Percentiles rank a stretch among this genome's conserved stretches.
Evolutionary conservation across 37 sponge, comb jelly and placozoan species (phyloP).

Genomic region (Hormiphora californensis): DNA sequence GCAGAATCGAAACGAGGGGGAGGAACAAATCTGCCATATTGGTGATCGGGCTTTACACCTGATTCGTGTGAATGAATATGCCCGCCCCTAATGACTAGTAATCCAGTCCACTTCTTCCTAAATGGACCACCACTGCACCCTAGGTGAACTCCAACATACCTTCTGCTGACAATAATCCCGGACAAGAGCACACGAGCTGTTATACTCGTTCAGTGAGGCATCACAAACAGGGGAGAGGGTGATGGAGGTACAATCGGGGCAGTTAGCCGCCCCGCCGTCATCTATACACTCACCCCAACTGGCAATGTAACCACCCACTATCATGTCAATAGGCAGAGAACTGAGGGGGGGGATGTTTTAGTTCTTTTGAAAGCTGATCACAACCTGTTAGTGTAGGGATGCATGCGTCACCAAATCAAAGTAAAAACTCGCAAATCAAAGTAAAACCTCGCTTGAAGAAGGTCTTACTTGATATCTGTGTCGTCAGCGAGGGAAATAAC

Average conservation of each 20-base stretch:
- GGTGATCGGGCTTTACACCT: too few species aligned
- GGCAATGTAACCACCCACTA: conserved; percentile 4
- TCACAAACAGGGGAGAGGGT: background rate
- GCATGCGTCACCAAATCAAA: background rate
- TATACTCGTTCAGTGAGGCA: conserved; percentile 1
- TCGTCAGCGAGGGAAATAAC: background rate
- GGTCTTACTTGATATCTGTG: background rate
- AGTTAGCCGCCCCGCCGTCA: conserved; percentile 5
- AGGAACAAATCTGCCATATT: too few species aligned
- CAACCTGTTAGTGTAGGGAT: background rate
- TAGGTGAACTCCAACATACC: too few species aligned
- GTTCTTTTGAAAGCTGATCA: background rate
- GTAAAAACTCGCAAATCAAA: background rate
- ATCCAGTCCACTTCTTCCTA: too few species aligned
- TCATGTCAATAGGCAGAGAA: background rate
- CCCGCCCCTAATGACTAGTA: too few species aligned
- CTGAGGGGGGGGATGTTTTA: background rate
- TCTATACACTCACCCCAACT: background rate
- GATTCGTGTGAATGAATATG: too few species aligned
- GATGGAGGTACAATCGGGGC: conserved; percentile 1
- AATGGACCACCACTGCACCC: too few species aligned
- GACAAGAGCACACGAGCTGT: conserved; percentile 15
- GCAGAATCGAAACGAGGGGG: too few species aligned
- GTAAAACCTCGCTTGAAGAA: background rate
- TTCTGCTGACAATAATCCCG: background rate